A percentile compares a stretch with the other conserved stretches of the same genome.
These are phyloP conservation scores for Leucophenga montana DNA, from an alignment of 2,888 invertebrate genomes.

Conservation along the genomic window DNA sequence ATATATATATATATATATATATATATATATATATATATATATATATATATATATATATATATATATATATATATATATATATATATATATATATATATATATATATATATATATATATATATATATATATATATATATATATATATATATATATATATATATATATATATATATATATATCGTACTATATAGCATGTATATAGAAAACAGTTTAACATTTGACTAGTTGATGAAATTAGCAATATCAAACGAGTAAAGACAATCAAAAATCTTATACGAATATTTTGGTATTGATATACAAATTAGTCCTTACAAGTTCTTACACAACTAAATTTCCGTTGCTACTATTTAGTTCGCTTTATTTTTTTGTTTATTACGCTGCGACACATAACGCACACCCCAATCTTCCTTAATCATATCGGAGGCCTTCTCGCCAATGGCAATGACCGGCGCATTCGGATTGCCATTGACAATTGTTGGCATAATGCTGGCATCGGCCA, in stretches of 20 bases:
- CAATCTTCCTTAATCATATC: conserved; percentile 87
- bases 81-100: too few species aligned
- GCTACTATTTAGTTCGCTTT: conserved; percentile 12
- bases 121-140: too few species aligned
- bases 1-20: too few species aligned
- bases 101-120: too few species aligned
- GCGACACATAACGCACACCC: conserved; percentile 72
- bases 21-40: too few species aligned
- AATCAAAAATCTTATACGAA: conserved; percentile 6
- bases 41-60: too few species aligned
- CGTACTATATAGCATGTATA: conserved; percentile 39
- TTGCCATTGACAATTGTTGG: conserved; percentile 91
- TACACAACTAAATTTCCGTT: too few species aligned
- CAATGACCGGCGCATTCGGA: conserved; percentile 90
- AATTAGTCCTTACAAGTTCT: too few species aligned
- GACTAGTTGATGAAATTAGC: conserved; percentile 56
- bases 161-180: too few species aligned
- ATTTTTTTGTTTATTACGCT: neutral
- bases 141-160: too few species aligned
- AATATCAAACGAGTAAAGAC: conserved; percentile 30
- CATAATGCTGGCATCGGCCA: conserved; percentile 91
- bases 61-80: too few species aligned
- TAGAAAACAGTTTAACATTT: conserved; percentile 43
- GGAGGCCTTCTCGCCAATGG: conserved; percentile 92
- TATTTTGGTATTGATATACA: neutral